These are phyloP conservation scores for Semaprochilodus insignis DNA, from an alignment of 2,797 vertebrate species.

Conservation along the genomic window DNA sequence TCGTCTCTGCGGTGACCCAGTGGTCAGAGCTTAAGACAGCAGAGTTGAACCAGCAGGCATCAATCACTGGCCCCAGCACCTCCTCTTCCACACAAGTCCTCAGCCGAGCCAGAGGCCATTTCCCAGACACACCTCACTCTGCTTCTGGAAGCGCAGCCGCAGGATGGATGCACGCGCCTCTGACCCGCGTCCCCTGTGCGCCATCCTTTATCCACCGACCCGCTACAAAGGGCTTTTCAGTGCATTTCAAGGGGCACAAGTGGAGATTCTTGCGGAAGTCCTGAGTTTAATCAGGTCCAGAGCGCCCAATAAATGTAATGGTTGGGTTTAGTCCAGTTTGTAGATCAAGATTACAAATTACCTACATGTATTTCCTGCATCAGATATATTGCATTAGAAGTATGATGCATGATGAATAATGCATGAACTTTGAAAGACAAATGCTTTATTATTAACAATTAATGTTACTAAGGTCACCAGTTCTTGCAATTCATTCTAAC, in stretches of 20 bases:
- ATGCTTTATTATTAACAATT: no score
- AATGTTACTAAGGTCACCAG: no score
- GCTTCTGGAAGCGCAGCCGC: slow-evolving; percentile 41
- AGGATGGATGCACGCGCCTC: slow-evolving; percentile 50
- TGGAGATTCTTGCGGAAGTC: slow-evolving; percentile 29
- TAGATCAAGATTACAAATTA: no score
- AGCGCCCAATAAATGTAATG: background rate
- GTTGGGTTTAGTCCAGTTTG: background rate
- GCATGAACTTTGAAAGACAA: no score
- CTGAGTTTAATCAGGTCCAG: slow-evolving; percentile 2
- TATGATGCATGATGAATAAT: no score
- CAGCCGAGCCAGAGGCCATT: slow-evolving; percentile 63
- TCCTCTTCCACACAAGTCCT: slow-evolving; percentile 18
- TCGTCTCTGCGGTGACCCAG: slow-evolving; percentile 48
- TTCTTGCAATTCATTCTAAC: no score
- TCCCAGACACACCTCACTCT: slow-evolving; percentile 70
- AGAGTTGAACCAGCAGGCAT: slow-evolving; percentile 56
- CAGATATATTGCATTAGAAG: no score
- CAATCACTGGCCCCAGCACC: slow-evolving; percentile 45
- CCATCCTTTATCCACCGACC: slow-evolving; percentile 45
- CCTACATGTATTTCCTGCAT: no score
- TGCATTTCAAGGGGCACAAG: slow-evolving; percentile 35
- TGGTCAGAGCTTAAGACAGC: slow-evolving; percentile 51
- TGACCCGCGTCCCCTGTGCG: slow-evolving; percentile 41
- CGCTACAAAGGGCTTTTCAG: slow-evolving; percentile 18